Base-by-base conservation (phyloP, 2,888 invertebrate species). In the Ormyrus labotus region DNA sequence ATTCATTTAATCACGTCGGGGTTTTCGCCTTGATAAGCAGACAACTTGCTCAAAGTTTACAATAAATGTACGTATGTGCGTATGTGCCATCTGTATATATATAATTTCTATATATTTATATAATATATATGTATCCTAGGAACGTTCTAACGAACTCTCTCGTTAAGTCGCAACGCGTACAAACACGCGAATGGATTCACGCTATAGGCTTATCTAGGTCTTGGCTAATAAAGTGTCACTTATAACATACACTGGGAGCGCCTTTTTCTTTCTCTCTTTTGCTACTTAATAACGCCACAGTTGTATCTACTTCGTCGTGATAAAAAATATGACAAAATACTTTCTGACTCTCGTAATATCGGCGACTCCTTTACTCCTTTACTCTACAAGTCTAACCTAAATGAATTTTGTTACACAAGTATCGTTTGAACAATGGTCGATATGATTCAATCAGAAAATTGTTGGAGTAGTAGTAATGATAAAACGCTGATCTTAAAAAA, bases 11-110 rank as follows among this genome's bases (percentile, higher is more conserved):
- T 68, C 67, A 64, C 51, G 70, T 53, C 67, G 47, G 75, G 34
- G 34, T 34, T 34, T 34, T 34, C 34, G 34, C 34, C 34, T 50
- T 34, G 13, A 53, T 53, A 57, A 77, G 69, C 76, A 80, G 86
- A 90, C 87, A 89, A 85, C 86, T 89, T 87, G 87, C 75, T 83
- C 85, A 86, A 87, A 88, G 88, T 88, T 90, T 89, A 90, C 90
- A 90, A 89, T 86, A 71, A 83, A 82, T 81, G 73, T 69, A 72
- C 60, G n/a, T 55, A 45, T 82, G 81, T 78, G 81, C 80, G 72
- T 64, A 50, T 67, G 57, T 55, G 53, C 67, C 63, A 50, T 57
- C n/a, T 70, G 19, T 57, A 48, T 51, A 63, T 72, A 61, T 76
- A 67, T 76, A 60, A 60, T 67, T 58, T 80, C 53, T 74, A 68